Conservation (phyloP, 2,113 vertebrate genomes). For the Microcebus tavaratra region DNA sequence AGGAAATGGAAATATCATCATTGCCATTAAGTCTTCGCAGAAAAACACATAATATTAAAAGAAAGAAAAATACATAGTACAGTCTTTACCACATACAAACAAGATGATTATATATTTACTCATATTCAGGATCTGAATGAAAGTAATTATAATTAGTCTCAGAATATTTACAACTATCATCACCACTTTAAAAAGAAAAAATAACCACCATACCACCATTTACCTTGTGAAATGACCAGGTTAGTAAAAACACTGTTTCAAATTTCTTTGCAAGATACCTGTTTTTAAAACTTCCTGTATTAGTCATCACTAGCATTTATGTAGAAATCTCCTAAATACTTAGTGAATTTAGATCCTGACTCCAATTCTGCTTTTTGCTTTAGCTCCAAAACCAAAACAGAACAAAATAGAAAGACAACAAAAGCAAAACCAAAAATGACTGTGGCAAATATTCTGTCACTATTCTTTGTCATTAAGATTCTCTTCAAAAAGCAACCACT, state of each 20-base stretch:
- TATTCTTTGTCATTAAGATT: background rate
- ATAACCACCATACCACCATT: background rate
- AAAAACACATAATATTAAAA: background rate
- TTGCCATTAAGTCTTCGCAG: background rate
- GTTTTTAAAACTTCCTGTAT: conserved; percentile 10
- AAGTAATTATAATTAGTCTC: conserved; percentile 35
- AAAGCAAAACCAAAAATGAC: background rate
- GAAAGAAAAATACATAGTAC: background rate
- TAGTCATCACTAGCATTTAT: background rate
- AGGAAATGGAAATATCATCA: conserved; percentile 32
- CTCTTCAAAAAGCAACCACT: background rate
- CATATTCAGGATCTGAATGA: conserved; percentile 18
- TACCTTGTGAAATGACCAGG: background rate
- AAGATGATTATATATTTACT: conserved; percentile 24
- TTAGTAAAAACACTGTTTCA: background rate
- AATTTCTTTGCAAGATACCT: background rate
- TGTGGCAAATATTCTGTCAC: background rate
- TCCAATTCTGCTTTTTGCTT: background rate
- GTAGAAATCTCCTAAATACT: background rate
- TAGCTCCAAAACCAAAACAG: background rate
- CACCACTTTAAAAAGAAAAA: conserved; percentile 46
- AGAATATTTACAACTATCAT: conserved; percentile 20
- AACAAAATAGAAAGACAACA: background rate
- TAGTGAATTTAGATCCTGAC: background rate
- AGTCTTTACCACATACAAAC: background rate